Evolutionary conservation across 1,140 invertebrate genomes (phyloP), one percentile per base, ranked within the genome.

Genomic region (Pseudomyrmex cubaensis): DNA sequence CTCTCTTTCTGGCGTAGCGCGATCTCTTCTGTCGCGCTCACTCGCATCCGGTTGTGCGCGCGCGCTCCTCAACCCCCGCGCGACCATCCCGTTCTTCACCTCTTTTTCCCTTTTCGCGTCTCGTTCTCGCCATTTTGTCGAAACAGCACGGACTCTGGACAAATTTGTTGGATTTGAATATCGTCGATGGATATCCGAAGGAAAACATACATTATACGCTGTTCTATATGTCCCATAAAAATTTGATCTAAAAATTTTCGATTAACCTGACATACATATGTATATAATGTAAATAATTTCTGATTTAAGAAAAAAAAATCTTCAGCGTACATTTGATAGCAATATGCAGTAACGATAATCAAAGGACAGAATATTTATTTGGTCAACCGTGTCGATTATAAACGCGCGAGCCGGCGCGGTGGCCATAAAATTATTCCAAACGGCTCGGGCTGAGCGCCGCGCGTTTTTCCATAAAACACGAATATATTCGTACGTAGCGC

Each of bases 381-480:
- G 52, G 20, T 1, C 17, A 48, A 7, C 7, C 20, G 20, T 4
- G 13, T 67, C 35, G 35, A 67, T 13, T 69, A 48, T 25, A 69
- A 59, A 48, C 46, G 7, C 5, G 20, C 44, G 48, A 69, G 20
- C 12, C 15, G 20, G 61, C 7, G 50, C n/a, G 22, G 9, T 25
- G 25, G 20, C 67, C 50, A 48, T 84, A 87, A 80, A 84, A 87
- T 87, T 87, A 80, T 83, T 72, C 63, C 13, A 67, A 70, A 25
- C 64, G 48, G 46, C 17, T n/a, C 86, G 22, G 1, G 22, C 22
- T 8, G 48, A 70, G 44, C 61, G 69, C 35, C 35, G 35, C 35
- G 52, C 63, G 75, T 82, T 84, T 87, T 87, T 84, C 74, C 74
- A 87, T 87, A 87, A 87, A 87, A 87, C 46, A 57, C 59, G 63